Evolutionary conservation across 2,888 invertebrate species (phyloP), one percentile per base, ranked within the genome.

Genomic region (Campopleginae sp.): DNA sequence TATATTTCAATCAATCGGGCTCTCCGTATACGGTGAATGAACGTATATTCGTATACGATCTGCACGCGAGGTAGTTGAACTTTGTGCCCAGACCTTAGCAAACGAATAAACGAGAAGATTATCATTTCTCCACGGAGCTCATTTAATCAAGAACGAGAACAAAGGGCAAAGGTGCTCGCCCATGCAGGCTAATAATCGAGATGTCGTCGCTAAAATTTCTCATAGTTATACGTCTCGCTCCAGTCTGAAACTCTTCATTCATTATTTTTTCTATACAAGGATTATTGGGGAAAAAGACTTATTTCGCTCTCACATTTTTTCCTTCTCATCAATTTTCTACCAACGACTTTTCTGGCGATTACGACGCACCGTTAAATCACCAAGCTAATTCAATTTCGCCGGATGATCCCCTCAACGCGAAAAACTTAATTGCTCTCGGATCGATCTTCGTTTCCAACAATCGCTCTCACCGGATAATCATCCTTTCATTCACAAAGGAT

Each of bases 151-250:
- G 72, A 80, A 72, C 61, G 58, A 66, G 66, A 17, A 54, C 68
- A 19, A 46, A 80, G 76, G 65, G 46, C 48, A 80, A 70, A 82
- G 33, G 79, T 63, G 54, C 48, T 38, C 38, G n/a, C 12, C 75
- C n/a, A 46, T 65, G n/a, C 27, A 46, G 70, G n/a, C 27, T 70
- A 86, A 78, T 87, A 86, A 87, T 87, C 86, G 82, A 87, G 86
- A 78, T 83, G 87, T 87, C 87, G 66, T 78, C 86, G 58, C 46
- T 65, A 51, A 71, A 86, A 87, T 84, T 83, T 82, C 80, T 79
- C 76, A 87, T 86, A 74, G 79, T 87, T 71, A 46, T 54, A 44
- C 63, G 27, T 48, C 68, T 31, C 46, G 68, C 66, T 46, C 65
- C 8, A 63, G 42, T 44, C 44, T 46, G 33, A 42, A 42, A 68